phyloP scores from a whole-genome alignment of 1,140 invertebrate species.

The Eupristina koningsbergeri region DNA sequence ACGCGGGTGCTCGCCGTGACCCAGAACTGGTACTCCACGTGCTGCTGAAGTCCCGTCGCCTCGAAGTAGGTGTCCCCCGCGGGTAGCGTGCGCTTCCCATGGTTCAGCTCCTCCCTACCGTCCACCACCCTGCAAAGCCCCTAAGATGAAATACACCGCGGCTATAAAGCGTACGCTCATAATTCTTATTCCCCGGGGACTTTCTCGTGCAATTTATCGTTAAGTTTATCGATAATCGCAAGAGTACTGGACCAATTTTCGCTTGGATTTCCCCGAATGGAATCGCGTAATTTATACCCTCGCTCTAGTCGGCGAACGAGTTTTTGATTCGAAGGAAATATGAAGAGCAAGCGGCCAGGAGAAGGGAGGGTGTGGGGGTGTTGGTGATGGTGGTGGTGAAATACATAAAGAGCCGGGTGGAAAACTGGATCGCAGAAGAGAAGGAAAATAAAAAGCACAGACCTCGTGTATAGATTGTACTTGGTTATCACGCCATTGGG shows the following conservation, averaged over 20 bases:
- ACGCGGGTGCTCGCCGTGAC: constrained; percentile 84
- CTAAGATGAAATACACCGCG: not conserved
- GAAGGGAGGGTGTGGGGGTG: not conserved
- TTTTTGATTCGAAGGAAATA: not conserved
- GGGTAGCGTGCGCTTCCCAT: constrained; percentile 78
- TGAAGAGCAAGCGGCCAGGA: not conserved
- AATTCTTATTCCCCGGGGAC: not conserved
- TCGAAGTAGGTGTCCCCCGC: constrained; percentile 79
- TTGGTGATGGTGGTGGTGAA: too few species aligned
- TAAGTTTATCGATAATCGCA: not conserved
- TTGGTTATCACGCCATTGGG: constrained; percentile 87
- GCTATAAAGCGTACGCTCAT: not conserved
- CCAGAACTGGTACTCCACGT: constrained; percentile 88
- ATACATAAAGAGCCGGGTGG: too few species aligned
- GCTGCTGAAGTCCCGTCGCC: constrained; percentile 80
- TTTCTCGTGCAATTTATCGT: not conserved
- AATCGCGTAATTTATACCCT: not conserved
- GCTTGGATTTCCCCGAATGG: not conserved
- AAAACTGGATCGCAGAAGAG: not conserved
- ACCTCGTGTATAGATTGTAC: constrained; percentile 85
- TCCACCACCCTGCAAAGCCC: constrained; percentile 74
- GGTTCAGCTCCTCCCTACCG: constrained; percentile 80
- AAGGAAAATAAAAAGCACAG: constrained; percentile 38
- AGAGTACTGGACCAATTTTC: not conserved
- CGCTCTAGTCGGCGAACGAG: not conserved